Base-by-base conservation (phyloP, 2,888 invertebrate species). In the Flexamia atlantica region DNA sequence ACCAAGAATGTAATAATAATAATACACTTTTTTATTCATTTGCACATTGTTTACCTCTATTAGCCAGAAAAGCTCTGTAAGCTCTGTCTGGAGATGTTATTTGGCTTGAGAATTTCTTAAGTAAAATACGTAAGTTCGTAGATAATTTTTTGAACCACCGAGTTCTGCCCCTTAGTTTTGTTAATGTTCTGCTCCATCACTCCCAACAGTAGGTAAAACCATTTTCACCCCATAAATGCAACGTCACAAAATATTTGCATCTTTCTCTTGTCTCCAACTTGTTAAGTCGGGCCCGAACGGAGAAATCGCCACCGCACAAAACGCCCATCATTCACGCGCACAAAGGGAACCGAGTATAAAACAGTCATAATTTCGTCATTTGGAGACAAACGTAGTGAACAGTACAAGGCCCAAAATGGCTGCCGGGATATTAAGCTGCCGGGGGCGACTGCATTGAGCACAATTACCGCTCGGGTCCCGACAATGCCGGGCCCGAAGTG, bases 311-410 rank as follows among this genome's bases (percentile, higher is more conserved):
- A 25, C 30, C 64, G 17, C n/a, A 30, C 20, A 68, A n/a, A 70
- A n/a, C 12, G 40, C 23, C 36, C 32, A 36, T 70, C 70, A 70
- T 40, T 40, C 40, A 20, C 40, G 68, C n/a, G 23, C 70, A 40
- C 70, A 40, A 40, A 23, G 30, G 70, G 40, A 70, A 70, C 70
- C 40, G 70, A 20, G 40, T 20, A 40, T 70, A 70, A 70, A 40
- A 70, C 40, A 20, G 14, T 70, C 70, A 68, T 68, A 68, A 30
- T 30, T 68, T 68, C 32, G 68, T 68, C 68, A 68, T 68, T 68
- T 68, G 32, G 68, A 32, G 68, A 28, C 68, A 32, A 60, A 57
- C 25, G 57, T 17, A 32, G 68, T 68, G 68, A 68, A 68, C n/a
- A 32, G 68, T 68, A 28, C 30, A 68, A 68, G 30, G 28, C 68